Evolutionary conservation across 2,888 invertebrate species (phyloP).

Genomic region (Ormyrus rosae): DNA sequence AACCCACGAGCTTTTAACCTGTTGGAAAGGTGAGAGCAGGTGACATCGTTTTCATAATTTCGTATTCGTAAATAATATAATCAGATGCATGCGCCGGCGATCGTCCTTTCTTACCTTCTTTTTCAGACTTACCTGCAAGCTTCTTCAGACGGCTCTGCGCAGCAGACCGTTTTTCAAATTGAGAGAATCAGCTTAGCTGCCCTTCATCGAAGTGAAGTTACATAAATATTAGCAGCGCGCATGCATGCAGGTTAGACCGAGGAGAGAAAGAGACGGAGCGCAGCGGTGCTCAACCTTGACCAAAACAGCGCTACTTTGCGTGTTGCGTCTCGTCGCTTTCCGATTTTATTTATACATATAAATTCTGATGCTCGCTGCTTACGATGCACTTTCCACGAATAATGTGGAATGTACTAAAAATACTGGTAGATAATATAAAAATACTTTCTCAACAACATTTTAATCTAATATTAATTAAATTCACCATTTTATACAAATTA

Average conservation of each 20-base stretch:
- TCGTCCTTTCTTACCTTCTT: neutral
- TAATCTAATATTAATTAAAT: too few relatives aligned
- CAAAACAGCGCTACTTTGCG: neutral
- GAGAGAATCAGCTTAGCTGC: slow-evolving; percentile 41
- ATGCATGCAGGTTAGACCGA: slow-evolving; percentile 34
- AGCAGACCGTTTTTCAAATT: neutral
- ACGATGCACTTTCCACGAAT: too few relatives aligned
- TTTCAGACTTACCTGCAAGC: slow-evolving; percentile 31
- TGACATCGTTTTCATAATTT: neutral
- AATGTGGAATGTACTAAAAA: too few relatives aligned
- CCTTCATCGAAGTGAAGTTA: slow-evolving; percentile 46
- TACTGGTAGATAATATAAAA: too few relatives aligned
- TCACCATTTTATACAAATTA: too few relatives aligned
- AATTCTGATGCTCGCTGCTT: too few relatives aligned
- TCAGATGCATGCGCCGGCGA: neutral
- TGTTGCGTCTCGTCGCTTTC: too few relatives aligned
- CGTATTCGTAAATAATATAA: neutral
- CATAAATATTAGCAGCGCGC: slow-evolving; percentile 41
- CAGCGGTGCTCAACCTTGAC: slow-evolving; percentile 47
- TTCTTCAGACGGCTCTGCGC: slow-evolving; percentile 17
- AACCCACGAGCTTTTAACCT: slow-evolving; percentile 35
- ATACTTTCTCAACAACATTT: too few relatives aligned
- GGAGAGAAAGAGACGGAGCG: neutral
- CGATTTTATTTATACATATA: too few relatives aligned
- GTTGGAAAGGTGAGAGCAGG: neutral